Conservation (phyloP, 2,888 invertebrate genomes). For the Pterobdella sp. region DNA sequence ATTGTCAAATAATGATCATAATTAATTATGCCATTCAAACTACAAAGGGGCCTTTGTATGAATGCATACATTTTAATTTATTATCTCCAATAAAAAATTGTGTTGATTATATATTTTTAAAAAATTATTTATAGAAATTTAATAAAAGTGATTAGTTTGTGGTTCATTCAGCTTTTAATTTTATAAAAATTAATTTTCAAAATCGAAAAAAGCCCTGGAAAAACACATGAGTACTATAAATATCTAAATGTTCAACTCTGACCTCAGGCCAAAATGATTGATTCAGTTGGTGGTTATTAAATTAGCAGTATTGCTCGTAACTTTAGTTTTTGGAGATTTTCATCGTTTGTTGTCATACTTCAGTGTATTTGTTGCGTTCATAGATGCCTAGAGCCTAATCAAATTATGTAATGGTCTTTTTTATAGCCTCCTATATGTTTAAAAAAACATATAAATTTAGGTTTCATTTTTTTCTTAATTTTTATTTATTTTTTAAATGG, state of each 20-base stretch:
- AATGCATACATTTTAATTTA: too few relatives aligned
- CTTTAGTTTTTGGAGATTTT: background rate
- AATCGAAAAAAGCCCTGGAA: background rate
- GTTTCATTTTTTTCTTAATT: too few relatives aligned
- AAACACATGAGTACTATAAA: background rate
- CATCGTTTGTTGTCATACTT: background rate
- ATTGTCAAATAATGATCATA: too few relatives aligned
- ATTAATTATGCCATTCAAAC: too few relatives aligned
- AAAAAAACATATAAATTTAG: too few relatives aligned
- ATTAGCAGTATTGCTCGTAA: constrained; percentile 1
- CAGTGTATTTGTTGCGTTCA: background rate
- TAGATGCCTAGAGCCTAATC: background rate
- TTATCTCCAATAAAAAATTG: too few relatives aligned
- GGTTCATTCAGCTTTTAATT: too few relatives aligned
- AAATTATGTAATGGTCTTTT: background rate
- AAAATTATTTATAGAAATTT: too few relatives aligned
- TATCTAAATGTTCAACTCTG: background rate
- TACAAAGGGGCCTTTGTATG: too few relatives aligned
- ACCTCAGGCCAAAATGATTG: background rate
- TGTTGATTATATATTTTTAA: background rate
- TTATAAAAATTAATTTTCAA: background rate
- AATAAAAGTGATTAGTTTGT: too few relatives aligned
- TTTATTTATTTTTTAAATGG: too few relatives aligned
- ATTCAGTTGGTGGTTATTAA: background rate
- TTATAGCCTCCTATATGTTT: too few relatives aligned